Percentiles rank a stretch among this genome's conserved stretches.
Conservation (phyloP, 92 coral and sea anemone species). For the Phenganax stokvisi region DNA sequence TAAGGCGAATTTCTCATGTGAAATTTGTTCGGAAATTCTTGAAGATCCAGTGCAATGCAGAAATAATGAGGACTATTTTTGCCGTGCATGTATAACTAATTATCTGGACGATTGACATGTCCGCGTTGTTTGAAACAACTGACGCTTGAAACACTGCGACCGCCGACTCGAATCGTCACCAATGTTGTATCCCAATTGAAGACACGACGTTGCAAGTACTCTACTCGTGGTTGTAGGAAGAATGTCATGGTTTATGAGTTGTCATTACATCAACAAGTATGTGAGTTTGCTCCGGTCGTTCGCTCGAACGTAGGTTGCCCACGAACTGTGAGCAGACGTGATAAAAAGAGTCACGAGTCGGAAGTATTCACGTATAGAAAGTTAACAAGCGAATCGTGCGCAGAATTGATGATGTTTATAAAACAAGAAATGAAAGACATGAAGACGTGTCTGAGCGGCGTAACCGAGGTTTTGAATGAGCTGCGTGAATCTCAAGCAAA, state of each 20-base stretch:
- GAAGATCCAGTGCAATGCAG: slow-evolving; percentile 31
- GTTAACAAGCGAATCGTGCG: slow-evolving; percentile 5
- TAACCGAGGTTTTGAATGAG: background rate
- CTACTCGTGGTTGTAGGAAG: slow-evolving; percentile 8
- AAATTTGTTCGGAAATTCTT: slow-evolving; percentile 57
- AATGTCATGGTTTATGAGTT: background rate
- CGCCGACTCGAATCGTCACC: slow-evolving; percentile 37
- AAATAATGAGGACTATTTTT: slow-evolving; percentile 31
- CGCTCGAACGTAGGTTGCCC: slow-evolving; percentile 17
- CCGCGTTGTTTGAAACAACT: slow-evolving; percentile 46
- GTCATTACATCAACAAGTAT: slow-evolving; percentile 1
- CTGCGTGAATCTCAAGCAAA: background rate
- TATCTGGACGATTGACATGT: slow-evolving; percentile 23
- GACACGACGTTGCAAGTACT: slow-evolving; percentile 4
- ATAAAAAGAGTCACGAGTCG: background rate
- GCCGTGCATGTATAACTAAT: slow-evolving; percentile 24
- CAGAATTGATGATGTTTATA: background rate
- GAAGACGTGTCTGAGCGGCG: slow-evolving; percentile 1
- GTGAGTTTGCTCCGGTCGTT: slow-evolving; percentile 22
- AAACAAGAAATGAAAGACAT: slow-evolving; percentile 21
- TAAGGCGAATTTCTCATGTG: slow-evolving; percentile 51
- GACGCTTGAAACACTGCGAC: slow-evolving; percentile 38
- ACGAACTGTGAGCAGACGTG: slow-evolving; percentile 8
- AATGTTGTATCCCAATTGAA: slow-evolving; percentile 17
- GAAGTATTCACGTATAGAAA: slow-evolving; percentile 12